These are phyloP conservation scores for Lypha dubia DNA, from an alignment of 2,888 invertebrate genomes.

Conservation along the genomic window DNA sequence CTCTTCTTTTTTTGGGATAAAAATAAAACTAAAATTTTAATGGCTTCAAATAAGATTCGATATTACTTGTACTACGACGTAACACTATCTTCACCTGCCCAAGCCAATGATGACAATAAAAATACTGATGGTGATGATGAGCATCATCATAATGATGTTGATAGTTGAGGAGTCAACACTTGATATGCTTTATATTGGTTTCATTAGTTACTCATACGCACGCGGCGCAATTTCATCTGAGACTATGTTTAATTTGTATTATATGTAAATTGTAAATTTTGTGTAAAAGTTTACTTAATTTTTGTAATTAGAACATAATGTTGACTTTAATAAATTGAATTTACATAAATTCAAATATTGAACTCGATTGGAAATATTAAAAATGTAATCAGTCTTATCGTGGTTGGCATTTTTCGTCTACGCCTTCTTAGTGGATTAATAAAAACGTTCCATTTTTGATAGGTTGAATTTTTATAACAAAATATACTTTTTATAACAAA, in stretches of 20 bases:
- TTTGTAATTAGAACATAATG: no score
- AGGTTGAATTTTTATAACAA: no score
- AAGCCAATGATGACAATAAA: slow-evolving; percentile 18
- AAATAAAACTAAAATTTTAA: neutral
- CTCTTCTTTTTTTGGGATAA: neutral
- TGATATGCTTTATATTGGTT: neutral
- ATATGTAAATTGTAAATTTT: neutral
- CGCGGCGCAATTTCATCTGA: neutral
- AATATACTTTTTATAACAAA: no score
- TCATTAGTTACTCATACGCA: neutral
- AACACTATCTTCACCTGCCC: slow-evolving; percentile 61
- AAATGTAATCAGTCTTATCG: no score
- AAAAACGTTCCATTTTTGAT: no score
- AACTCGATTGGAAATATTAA: no score
- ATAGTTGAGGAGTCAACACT: neutral
- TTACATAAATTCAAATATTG: no score
- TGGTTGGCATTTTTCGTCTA: no score
- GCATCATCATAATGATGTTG: neutral
- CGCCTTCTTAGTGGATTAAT: no score
- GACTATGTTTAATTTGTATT: neutral
- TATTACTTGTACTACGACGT: neutral
- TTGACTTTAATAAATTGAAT: no score
- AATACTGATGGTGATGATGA: neutral
- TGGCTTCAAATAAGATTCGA: neutral
- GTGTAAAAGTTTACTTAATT: no score